Evolutionary conservation across 2,113 vertebrate species (phyloP).

Genomic region (Rhegmatorhina hoffmannsi): DNA sequence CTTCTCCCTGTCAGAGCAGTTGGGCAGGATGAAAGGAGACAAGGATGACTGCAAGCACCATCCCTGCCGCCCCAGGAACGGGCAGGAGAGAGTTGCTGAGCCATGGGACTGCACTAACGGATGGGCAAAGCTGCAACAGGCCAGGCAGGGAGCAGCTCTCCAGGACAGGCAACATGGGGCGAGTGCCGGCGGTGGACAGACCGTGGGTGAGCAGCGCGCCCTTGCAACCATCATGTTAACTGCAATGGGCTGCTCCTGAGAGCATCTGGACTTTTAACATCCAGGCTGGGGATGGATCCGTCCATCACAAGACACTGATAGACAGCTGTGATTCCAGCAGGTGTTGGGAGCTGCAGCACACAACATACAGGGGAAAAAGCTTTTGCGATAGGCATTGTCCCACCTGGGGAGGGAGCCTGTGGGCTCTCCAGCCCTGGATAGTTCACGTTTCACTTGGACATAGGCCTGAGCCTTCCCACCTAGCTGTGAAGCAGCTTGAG

Average conservation of each 20-base stretch:
- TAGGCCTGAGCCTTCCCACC: not conserved
- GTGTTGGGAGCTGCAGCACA: not conserved
- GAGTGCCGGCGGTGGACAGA: rapidly evolving
- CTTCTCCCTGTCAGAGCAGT: constrained; percentile 83
- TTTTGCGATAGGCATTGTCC: rapidly evolving
- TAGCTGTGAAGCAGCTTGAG: not conserved
- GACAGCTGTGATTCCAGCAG: not conserved
- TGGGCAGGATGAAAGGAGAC: not conserved
- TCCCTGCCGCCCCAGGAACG: rapidly evolving
- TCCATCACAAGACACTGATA: rapidly evolving
- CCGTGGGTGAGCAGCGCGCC: not conserved
- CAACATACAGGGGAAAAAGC: rapidly evolving
- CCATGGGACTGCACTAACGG: rapidly evolving
- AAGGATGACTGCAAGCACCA: not conserved
- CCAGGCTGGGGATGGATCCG: not conserved
- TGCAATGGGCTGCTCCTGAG: not conserved
- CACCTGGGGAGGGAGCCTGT: not conserved
- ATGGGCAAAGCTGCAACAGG: not conserved
- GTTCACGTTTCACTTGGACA: not conserved
- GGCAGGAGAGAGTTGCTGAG: not conserved
- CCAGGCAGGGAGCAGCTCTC: not conserved
- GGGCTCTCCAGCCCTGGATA: not conserved
- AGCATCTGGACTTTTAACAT: not conserved
- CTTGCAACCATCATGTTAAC: not conserved
- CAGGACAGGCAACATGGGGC: not conserved